These are phyloP conservation scores for Plusia festucae DNA, from an alignment of 2,888 invertebrate species.

Conservation along the genomic window DNA sequence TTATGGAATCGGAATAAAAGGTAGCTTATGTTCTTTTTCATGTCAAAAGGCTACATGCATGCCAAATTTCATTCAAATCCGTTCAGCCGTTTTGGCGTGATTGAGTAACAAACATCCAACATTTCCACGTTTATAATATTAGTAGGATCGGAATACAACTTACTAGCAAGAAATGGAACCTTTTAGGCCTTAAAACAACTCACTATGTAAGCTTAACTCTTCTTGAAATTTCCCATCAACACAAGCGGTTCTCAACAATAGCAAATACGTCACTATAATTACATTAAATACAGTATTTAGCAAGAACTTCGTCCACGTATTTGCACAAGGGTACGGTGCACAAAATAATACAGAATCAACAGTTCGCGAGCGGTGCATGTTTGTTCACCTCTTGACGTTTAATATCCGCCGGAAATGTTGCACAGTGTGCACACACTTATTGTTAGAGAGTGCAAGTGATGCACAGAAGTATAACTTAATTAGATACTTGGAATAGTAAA, in stretches of 20 bases:
- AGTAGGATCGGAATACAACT: too few relatives aligned
- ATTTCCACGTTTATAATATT: too few relatives aligned
- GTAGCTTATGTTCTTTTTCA: too few relatives aligned
- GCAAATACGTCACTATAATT: not conserved
- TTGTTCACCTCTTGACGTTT: slow-evolving; percentile 58
- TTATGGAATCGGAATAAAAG: too few relatives aligned
- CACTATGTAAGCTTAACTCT: too few relatives aligned
- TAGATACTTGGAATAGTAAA: not conserved
- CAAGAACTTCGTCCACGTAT: not conserved
- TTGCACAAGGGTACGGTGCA: slow-evolving; percentile 5
- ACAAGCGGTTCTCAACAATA: not conserved
- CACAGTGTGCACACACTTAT: slow-evolving; percentile 47
- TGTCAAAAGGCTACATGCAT: too few relatives aligned
- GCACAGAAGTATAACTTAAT: slow-evolving; percentile 23
- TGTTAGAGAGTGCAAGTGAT: slow-evolving; percentile 23
- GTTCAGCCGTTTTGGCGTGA: too few relatives aligned
- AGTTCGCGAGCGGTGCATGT: slow-evolving; percentile 43
- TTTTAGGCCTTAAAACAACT: too few relatives aligned
- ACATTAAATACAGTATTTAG: not conserved
- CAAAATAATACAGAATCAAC: slow-evolving; percentile 41
- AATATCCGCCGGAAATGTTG: slow-evolving; percentile 56
- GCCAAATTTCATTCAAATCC: too few relatives aligned
- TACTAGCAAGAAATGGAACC: too few relatives aligned
- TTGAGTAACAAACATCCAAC: too few relatives aligned
- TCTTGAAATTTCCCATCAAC: not conserved